These are phyloP conservation scores for Drosophila multiciliata DNA, from an alignment of 2,888 invertebrate species.

Conservation along the genomic window DNA sequence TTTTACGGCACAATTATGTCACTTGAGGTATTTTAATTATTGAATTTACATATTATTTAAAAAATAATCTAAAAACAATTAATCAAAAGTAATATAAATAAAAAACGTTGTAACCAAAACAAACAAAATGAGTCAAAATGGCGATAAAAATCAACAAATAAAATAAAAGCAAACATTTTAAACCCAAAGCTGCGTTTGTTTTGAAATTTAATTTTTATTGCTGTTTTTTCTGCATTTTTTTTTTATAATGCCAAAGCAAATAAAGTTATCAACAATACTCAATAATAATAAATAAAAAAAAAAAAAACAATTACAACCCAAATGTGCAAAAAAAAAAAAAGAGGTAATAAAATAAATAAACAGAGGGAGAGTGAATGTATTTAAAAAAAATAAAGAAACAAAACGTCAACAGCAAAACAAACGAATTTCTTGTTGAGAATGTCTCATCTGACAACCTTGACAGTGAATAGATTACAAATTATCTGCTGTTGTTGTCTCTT, in stretches of 20 bases:
- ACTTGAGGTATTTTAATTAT: neutral
- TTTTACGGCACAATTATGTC: constrained; percentile 11
- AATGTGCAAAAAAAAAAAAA: constrained; percentile 32
- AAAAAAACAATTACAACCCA: constrained; percentile 27
- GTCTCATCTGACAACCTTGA: constrained; percentile 69
- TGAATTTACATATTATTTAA: neutral
- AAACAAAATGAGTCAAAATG: constrained; percentile 24
- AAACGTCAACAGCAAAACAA: constrained; percentile 57
- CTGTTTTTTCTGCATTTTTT: neutral
- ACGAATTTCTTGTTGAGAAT: constrained; percentile 57
- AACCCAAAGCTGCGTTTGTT: constrained; percentile 28
- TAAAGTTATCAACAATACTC: constrained; percentile 77
- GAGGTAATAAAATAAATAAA: constrained; percentile 37
- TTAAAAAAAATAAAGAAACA: constrained; percentile 25
- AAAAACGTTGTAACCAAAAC: constrained; percentile 9
- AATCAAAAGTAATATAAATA: constrained; percentile 28
- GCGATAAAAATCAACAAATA: constrained; percentile 15
- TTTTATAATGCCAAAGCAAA: constrained; percentile 57
- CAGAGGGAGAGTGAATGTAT: constrained; percentile 32
- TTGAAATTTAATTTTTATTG: constrained; percentile 38
- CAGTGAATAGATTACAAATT: constrained; percentile 76
- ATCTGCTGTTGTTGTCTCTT: constrained; percentile 21
- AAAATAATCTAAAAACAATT: neutral
- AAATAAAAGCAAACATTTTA: constrained; percentile 43
- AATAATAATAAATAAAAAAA: constrained; percentile 46